phyloP scores from a whole-genome alignment of 64 coral and sea anemone species.

The Stichodactyla mertensii region DNA sequence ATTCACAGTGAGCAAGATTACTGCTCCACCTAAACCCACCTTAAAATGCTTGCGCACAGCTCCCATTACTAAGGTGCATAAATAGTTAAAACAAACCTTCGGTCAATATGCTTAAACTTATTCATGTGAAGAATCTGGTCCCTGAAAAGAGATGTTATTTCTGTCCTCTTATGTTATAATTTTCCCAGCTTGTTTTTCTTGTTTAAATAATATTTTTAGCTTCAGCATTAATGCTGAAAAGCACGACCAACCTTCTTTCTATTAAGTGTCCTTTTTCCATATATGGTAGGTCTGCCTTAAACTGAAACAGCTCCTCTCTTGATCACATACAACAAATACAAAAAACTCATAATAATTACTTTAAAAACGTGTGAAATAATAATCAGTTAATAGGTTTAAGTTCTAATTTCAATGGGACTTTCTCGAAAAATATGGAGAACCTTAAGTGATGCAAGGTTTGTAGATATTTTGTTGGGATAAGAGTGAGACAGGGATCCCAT shows the following conservation, averaged over 20 bases:
- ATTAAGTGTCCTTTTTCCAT: background rate
- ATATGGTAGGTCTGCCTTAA: background rate
- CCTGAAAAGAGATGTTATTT: too few relatives aligned
- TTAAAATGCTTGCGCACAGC: too few relatives aligned
- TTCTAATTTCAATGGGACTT: background rate
- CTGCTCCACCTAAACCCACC: too few relatives aligned
- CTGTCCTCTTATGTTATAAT: too few relatives aligned
- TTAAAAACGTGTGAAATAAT: background rate
- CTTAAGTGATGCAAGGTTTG: background rate
- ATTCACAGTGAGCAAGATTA: too few relatives aligned
- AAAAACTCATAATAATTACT: background rate
- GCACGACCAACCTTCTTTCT: background rate
- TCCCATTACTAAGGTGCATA: too few relatives aligned
- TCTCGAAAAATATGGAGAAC: background rate
- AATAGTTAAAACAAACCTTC: too few relatives aligned
- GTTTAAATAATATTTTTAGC: background rate
- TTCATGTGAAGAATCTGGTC: too few relatives aligned
- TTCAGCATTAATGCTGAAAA: background rate
- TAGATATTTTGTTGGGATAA: background rate
- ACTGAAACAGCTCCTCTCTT: background rate
- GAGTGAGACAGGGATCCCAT: background rate
- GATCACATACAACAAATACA: background rate
- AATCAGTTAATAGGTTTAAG: background rate
- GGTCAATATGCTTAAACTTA: too few relatives aligned
- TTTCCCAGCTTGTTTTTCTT: background rate